These are phyloP conservation scores for Geodia barretti DNA, from an alignment of 37 sponge, comb jelly and placozoan species.

Conservation along the genomic window DNA sequence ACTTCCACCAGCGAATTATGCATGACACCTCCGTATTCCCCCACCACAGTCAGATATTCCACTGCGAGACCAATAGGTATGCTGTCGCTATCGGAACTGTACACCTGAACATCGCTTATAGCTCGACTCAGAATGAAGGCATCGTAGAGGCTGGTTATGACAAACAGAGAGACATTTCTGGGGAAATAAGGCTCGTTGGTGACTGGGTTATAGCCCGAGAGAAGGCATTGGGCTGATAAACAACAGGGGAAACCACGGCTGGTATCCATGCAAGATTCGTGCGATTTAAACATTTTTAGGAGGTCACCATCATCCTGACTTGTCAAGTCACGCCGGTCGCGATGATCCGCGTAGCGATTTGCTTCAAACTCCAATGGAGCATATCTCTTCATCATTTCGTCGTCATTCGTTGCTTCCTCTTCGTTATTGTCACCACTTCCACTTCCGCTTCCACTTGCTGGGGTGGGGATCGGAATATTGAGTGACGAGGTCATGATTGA, in stretches of 20 bases:
- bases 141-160: constrained; percentile 43
- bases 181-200: not conserved
- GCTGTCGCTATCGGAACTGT: not conserved
- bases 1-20: constrained; percentile 32
- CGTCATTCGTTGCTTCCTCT: not conserved
- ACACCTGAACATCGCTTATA: not conserved
- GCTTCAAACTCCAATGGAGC: too few species aligned
- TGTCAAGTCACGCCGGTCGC: not conserved
- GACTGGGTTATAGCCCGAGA: not conserved
- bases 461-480: not conserved
- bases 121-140: constrained; percentile 28
- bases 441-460: not conserved
- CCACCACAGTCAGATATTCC: constrained; percentile 1
- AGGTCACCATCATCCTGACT: not conserved
- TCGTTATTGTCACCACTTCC: not conserved
- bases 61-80: not conserved
- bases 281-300: not conserved
- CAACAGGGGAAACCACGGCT: constrained; percentile 40
- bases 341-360: not conserved
- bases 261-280: not conserved
- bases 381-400: not conserved
- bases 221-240: constrained; percentile 31
- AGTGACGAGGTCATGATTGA: not conserved
- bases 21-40: constrained; percentile 76
- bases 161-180: constrained; percentile 11